Evolutionary conservation across 1,140 invertebrate genomes (phyloP).

Genomic region (Aphis craccivora): DNA sequence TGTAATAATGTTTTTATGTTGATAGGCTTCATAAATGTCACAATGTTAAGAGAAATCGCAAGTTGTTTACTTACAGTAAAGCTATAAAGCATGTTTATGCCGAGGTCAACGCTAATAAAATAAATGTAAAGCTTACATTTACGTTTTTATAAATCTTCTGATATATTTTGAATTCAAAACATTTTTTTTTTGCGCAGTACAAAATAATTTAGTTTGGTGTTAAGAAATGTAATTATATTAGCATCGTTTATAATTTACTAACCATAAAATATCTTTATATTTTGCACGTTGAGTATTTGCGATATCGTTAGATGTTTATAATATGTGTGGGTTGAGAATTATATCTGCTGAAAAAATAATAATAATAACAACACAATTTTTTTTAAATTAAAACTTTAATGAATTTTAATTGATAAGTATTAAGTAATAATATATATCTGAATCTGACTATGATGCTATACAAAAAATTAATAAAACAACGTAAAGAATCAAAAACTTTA

Average conservation of each 20-base stretch:
- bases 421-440: no score
- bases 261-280: not conserved
- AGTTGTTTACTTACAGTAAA: not conserved
- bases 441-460: no score
- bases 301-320: not conserved
- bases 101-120: constrained; percentile 5
- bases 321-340: not conserved
- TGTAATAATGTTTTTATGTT: not conserved
- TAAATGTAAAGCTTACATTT: constrained; percentile 15
- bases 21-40: not conserved
- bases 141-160: not conserved
- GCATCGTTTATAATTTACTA: not conserved
- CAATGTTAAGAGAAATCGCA: not conserved
- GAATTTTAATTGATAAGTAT: no score
- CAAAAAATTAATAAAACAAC: no score
- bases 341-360: not conserved
- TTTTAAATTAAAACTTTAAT: no score
- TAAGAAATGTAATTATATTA: not conserved
- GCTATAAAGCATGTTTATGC: not conserved
- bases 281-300: not conserved
- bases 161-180: not conserved
- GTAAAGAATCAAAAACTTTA: no score
- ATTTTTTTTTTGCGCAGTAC: not conserved
- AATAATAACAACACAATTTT: no score
- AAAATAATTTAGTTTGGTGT: not conserved